A percentile compares a stretch with the other conserved stretches of the same genome.
phyloP scores from a whole-genome alignment of 2,888 invertebrate genomes.

The Heteropelma amictum region DNA sequence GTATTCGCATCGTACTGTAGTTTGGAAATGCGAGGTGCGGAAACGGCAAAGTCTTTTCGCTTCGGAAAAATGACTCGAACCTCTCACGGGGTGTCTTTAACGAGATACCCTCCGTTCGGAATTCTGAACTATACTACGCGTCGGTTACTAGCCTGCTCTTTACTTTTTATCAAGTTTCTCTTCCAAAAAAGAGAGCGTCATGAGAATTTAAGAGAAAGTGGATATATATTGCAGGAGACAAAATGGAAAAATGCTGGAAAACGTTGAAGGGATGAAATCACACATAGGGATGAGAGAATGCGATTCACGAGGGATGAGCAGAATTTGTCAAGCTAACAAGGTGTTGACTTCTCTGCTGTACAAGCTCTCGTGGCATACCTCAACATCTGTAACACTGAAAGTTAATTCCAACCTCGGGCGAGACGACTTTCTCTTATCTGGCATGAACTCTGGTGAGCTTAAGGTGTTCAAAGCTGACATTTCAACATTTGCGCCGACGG shows the following conservation, averaged over 20 bases:
- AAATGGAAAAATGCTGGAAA: neutral
- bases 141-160: too few relatives aligned
- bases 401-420: conserved; percentile 66
- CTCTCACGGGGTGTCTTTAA: too few relatives aligned
- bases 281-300: neutral
- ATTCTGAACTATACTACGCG: too few relatives aligned
- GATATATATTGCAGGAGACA: neutral
- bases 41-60: neutral
- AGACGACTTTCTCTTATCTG: conserved; percentile 31
- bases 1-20: neutral
- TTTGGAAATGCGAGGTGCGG: neutral
- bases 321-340: conserved; percentile 76
- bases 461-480: neutral
- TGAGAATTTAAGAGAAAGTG: too few relatives aligned
- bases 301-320: conserved; percentile 63
- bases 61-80: too few relatives aligned
- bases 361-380: conserved; percentile 65
- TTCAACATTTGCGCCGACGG: neutral
- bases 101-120: too few relatives aligned
- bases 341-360: conserved; percentile 70
- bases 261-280: too few relatives aligned
- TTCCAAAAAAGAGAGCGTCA: too few relatives aligned
- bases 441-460: conserved; percentile 2
- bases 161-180: too few relatives aligned
- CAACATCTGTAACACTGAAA: conserved; percentile 75